A percentile compares a stretch with the other conserved stretches of the same genome.
phyloP scores from a whole-genome alignment of 1,140 invertebrate species.

The Copidosoma floridanum region DNA sequence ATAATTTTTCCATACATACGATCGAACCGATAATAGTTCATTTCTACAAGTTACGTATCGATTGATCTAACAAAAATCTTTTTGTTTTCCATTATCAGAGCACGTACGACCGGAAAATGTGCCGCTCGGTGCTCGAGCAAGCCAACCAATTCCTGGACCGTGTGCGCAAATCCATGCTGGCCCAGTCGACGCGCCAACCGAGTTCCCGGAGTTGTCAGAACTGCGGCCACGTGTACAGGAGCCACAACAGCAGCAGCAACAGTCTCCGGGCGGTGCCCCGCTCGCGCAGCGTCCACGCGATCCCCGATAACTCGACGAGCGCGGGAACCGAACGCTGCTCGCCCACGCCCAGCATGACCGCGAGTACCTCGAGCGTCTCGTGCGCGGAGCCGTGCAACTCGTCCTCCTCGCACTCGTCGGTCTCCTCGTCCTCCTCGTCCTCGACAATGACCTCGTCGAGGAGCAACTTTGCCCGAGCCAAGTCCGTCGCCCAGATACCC shows the following conservation, averaged over 20 bases:
- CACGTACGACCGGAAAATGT: constrained; percentile 75
- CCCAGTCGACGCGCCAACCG: constrained; percentile 34
- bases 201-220: not conserved
- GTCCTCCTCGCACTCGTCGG: constrained; percentile 26
- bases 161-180: constrained; percentile 62
- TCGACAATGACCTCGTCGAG: constrained; percentile 30
- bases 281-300: constrained; percentile 52
- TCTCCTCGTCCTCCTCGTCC: constrained; percentile 24
- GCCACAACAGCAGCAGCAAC: too few species aligned
- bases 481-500: constrained; percentile 52
- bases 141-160: constrained; percentile 73
- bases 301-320: constrained; percentile 32
- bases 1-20: too few species aligned
- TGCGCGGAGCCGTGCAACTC: constrained; percentile 25
- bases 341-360: too few species aligned
- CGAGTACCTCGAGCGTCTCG: constrained; percentile 20
- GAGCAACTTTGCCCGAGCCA: constrained; percentile 47
- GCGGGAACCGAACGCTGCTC: too few species aligned
- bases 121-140: constrained; percentile 75
- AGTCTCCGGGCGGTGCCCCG: constrained; percentile 27
- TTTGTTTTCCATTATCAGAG: too few species aligned
- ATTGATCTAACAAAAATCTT: too few species aligned
- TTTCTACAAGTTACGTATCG: too few species aligned
- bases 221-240: constrained; percentile 35
- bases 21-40: too few species aligned